Evolutionary conservation across 2,797 vertebrate genomes (phyloP), one percentile per base, ranked within the genome.

Genomic region (Coilia nasus): DNA sequence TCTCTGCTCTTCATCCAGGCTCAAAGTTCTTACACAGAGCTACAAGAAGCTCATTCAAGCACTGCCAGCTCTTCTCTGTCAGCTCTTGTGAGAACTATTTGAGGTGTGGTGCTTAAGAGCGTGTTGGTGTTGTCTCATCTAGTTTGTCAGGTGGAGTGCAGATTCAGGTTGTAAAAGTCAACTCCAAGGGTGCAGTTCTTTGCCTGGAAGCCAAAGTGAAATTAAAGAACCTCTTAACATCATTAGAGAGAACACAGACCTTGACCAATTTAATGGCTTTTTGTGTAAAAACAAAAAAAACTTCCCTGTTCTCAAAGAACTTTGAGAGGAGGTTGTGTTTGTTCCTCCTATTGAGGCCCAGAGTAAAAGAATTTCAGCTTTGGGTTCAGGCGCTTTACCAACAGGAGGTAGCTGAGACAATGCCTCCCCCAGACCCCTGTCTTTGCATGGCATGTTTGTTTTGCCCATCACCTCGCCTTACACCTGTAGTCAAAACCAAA

Each of bases 391-490:
- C 62, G 64, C n/a, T 44, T 41, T 81, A 89, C 92, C 92, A 93
- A 87, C 86, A 91, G 85, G 91, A 90, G 90, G 86, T 80, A 47
- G 75, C 11, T 62, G 83, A 75, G 81, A 86, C 84, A 87, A 87
- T 85, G 60, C 62, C 23, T 83, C 31, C 54, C 50, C 23, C 84
- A 83, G 54, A 82, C 56, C 10, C 44, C 47, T 67, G 83, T 57
- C 78, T 84, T 82, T 83, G 54, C 81, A 3, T 46, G n/a, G 5
- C 0, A 0, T 78, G 57, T 85, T 84, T 88, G 81, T 83, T 81
- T 84, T 86, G 87, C 67, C 78, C 81, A 7, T 54, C 81, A 35
- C 62, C 71, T 21, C 62, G 83, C 31, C 83, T n/a, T 50, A 82
- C 88, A 86, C 87, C 87, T 90, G 86, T 82, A 83, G 78, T 81